Base-by-base conservation (phyloP, 2,888 invertebrate species). In the Brenthis daphne region DNA sequence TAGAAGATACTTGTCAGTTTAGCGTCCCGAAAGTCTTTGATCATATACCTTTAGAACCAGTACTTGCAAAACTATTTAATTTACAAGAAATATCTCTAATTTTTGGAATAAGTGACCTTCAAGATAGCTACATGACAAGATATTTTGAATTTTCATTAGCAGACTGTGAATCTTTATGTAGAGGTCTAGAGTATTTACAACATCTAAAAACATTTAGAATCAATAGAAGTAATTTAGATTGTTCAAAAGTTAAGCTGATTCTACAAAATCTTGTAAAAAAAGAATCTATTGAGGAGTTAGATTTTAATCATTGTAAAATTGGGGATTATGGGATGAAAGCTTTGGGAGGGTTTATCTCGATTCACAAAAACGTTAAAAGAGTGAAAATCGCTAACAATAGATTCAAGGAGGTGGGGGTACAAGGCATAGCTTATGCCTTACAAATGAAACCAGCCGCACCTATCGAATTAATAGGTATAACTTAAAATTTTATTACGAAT, bases 261-360 rank as follows among this genome's bases (percentile, higher is more conserved):
- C 86, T 95, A 43, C 94, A 94, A 77, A 88, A 93, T 73, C 82
- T 93, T 24, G 85, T 88, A 0, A 93, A 92, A 72, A 90, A 92
- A 73, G 89, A 88, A 71, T 83, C 89, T 75, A 83, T 95, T 47
- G 90, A 93, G 72, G 94, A 94, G 77, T 77, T 96, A 48, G 94
- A 95, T 81, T 93, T 96, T 61, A 95, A 95, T 70, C 94, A 95
- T 79, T 95, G 95, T 79, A 92, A 94, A 75, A 94, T 95, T 61
- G 94, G 92, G 3, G 94, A 95, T 79, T 88, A 90, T 57, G 95
- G 95, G 0, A 94, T 95, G 77, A 90, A 94, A 68, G 95, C 95
- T 20, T 84, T 95, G 2, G 95, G 94, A 0, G 94, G 94, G 73
- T 86, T 94, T 70, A 88, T 94, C 64, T 85, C 76, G 50, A 75